These are phyloP conservation scores for Eulacestoma nigropectus DNA, from an alignment of 2,113 vertebrate genomes.

Conservation along the genomic window DNA sequence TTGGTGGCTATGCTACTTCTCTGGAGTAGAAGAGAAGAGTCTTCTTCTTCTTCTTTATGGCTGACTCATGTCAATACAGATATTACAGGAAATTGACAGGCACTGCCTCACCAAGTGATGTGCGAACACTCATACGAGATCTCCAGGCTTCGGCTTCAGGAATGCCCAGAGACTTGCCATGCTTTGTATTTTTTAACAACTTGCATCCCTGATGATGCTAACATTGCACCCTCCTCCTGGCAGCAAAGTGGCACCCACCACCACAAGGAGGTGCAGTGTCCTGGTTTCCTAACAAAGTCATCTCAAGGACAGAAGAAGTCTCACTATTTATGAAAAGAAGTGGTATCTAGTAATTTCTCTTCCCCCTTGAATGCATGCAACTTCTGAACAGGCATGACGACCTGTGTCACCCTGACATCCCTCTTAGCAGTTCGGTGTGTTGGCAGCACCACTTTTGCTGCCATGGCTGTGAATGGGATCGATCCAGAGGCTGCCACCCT, in stretches of 20 bases:
- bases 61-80: neutral
- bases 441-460: neutral
- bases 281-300: neutral
- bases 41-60: no score
- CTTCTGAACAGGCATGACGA: neutral
- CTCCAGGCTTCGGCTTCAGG: neutral
- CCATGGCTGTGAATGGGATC: neutral
- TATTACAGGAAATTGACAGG: neutral
- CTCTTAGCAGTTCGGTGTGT: neutral
- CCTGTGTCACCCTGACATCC: neutral
- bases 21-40: no score
- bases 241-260: neutral
- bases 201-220: neutral
- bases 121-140: neutral
- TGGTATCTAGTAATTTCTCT: neutral
- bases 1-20: neutral
- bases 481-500: neutral
- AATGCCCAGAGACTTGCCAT: neutral
- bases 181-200: neutral
- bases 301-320: neutral
- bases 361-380: neutral
- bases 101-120: neutral
- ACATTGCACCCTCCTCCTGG: neutral
- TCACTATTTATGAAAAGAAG: neutral
- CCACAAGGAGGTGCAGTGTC: fast-evolving